These are phyloP conservation scores for Drosophila anomalata DNA, from an alignment of 2,888 invertebrate species.

Conservation along the genomic window DNA sequence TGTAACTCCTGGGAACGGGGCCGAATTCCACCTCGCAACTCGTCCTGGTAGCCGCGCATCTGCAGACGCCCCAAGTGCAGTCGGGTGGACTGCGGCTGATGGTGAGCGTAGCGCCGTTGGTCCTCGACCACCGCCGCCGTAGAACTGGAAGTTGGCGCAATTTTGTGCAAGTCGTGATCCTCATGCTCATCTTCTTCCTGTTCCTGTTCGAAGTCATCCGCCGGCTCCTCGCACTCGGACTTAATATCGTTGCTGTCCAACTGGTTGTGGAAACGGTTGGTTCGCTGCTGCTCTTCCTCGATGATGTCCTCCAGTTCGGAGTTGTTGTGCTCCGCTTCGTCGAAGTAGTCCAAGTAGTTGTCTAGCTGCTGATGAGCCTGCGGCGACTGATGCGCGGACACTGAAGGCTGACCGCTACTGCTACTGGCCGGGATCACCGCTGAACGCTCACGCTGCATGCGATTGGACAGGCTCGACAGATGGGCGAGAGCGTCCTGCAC, in stretches of 20 bases:
- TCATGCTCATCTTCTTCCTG: slow-evolving; percentile 71
- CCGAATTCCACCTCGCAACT: slow-evolving; percentile 61
- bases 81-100: slow-evolving; percentile 55
- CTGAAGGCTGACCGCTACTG: slow-evolving; percentile 44
- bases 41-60: slow-evolving; percentile 71
- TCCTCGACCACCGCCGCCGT: slow-evolving; percentile 31
- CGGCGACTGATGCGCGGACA: slow-evolving; percentile 54
- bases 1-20: slow-evolving; percentile 75
- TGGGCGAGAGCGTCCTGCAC: slow-evolving; percentile 82
- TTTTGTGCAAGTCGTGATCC: slow-evolving; percentile 65
- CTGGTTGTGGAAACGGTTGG: slow-evolving; percentile 55
- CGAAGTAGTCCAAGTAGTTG: slow-evolving; percentile 81
- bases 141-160: slow-evolving; percentile 64
- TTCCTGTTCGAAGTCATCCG: slow-evolving; percentile 70
- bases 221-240: slow-evolving; percentile 79
- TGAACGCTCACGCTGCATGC: slow-evolving; percentile 76
- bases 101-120: slow-evolving; percentile 61
- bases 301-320: slow-evolving; percentile 81
- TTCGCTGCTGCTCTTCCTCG: slow-evolving; percentile 77
- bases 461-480: slow-evolving; percentile 76
- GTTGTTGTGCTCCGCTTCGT: slow-evolving; percentile 77
- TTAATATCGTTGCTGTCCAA: slow-evolving; percentile 78
- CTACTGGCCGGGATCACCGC: slow-evolving; percentile 53
- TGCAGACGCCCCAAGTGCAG: slow-evolving; percentile 71
- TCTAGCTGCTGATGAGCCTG: slow-evolving; percentile 66